Conservation (phyloP, 2,113 vertebrate genomes). For the Mirza zaza region DNA sequence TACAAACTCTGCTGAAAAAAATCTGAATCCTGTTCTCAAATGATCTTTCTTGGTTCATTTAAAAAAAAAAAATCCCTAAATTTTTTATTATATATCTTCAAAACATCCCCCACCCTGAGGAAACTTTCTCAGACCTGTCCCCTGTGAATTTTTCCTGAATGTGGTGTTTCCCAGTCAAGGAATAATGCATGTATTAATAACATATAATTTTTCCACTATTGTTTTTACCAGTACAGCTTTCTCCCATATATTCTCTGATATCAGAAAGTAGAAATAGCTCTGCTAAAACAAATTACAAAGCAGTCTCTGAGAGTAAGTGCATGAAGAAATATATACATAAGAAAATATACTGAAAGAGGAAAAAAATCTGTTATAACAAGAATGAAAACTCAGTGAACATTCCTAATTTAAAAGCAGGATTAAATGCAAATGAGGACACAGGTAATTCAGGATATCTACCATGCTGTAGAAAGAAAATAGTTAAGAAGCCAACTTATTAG, state of each 20-base stretch:
- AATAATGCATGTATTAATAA: neutral
- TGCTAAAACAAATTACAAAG: slow-evolving; percentile 30
- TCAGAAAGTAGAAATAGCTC: slow-evolving; percentile 14
- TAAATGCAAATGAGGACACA: slow-evolving; percentile 25
- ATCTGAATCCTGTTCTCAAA: neutral
- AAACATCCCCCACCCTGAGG: neutral
- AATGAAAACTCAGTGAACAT: slow-evolving; percentile 19
- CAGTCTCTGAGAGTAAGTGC: slow-evolving; percentile 5
- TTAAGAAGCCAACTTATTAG: slow-evolving; percentile 51
- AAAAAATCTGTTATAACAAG: slow-evolving; percentile 36
- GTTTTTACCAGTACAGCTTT: neutral
- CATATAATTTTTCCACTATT: neutral
- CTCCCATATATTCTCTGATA: neutral
- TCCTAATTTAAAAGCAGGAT: slow-evolving; percentile 60
- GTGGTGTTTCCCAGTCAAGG: neutral
- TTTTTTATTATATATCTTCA: neutral
- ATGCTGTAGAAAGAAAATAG: neutral
- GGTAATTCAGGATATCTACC: slow-evolving; percentile 23
- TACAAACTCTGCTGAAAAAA: neutral
- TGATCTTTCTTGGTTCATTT: neutral
- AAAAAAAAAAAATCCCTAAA: neutral
- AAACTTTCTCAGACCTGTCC: neutral
- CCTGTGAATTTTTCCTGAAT: neutral
- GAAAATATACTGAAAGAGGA: neutral
- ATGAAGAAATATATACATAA: slow-evolving; percentile 31